Evolutionary conservation across 2,888 invertebrate genomes (phyloP).

Genomic region (Hofmannophila pseudospretella): DNA sequence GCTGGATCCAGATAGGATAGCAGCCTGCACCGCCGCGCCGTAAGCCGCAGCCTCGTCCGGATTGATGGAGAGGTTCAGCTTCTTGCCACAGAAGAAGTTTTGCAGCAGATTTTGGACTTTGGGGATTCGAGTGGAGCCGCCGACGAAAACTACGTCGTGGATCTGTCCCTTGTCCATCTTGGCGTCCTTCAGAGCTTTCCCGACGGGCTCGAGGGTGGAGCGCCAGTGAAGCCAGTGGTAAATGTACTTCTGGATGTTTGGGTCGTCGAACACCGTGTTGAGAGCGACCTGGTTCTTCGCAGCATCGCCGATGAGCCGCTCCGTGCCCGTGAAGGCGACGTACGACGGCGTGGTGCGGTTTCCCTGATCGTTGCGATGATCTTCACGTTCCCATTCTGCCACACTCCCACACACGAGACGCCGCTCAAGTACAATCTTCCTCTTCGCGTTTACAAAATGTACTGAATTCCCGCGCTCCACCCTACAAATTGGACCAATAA

Average conservation of each 20-base stretch:
- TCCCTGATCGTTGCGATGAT: slow-evolving; percentile 84
- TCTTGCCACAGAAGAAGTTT: slow-evolving; percentile 86
- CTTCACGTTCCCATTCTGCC: slow-evolving; percentile 82
- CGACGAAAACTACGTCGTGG: slow-evolving; percentile 89
- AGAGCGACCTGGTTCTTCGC: slow-evolving; percentile 84
- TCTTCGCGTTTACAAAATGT: too few species aligned
- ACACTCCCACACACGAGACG: slow-evolving; percentile 74
- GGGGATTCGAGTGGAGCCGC: slow-evolving; percentile 89
- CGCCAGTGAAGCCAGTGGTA: slow-evolving; percentile 90
- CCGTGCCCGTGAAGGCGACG: slow-evolving; percentile 84
- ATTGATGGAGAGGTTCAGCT: slow-evolving; percentile 85
- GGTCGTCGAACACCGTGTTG: slow-evolving; percentile 86
- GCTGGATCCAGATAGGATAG: slow-evolving; percentile 83
- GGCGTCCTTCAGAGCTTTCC: slow-evolving; percentile 86
- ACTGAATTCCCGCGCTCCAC: too few species aligned
- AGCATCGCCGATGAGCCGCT: slow-evolving; percentile 83
- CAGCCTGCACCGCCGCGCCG: slow-evolving; percentile 86
- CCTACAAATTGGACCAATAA: too few species aligned
- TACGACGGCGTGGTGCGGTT: slow-evolving; percentile 86
- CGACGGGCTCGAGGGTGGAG: slow-evolving; percentile 85
- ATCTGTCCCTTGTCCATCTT: slow-evolving; percentile 87
- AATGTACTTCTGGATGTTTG: slow-evolving; percentile 86
- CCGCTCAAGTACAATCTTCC: too few species aligned
- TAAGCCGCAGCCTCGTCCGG: slow-evolving; percentile 91
- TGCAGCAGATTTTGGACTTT: slow-evolving; percentile 86